Evolutionary conservation across 1,140 invertebrate species (phyloP).

Genomic region (Nymphalis io): DNA sequence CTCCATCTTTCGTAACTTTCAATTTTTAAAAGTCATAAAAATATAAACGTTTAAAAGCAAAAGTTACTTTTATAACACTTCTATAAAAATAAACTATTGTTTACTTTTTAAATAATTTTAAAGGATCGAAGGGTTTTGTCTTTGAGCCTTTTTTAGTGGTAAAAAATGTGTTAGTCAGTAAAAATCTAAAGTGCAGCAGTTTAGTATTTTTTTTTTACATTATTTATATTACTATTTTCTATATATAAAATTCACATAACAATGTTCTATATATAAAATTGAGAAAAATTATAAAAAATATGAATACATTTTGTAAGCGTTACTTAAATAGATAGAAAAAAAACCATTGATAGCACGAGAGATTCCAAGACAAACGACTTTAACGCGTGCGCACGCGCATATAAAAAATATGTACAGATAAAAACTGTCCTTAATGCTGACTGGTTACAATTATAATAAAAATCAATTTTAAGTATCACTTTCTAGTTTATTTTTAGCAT

Average conservation of each 20-base stretch:
- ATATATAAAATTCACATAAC: not conserved
- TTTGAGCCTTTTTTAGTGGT: not conserved
- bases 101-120: not conserved
- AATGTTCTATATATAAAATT: not conserved
- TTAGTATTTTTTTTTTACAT: too few relatives aligned
- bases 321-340: not conserved
- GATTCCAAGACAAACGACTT: conserved; percentile 26
- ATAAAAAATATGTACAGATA: conserved; percentile 21
- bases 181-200: too few relatives aligned
- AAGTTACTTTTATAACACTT: conserved; percentile 6
- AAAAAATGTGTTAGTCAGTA: too few relatives aligned
- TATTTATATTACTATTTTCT: too few relatives aligned
- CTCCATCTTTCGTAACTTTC: conserved; percentile 19
- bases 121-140: not conserved
- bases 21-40: conserved; percentile 17
- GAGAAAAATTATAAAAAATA: not conserved
- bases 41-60: conserved; percentile 5
- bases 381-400: conserved; percentile 21
- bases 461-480: not conserved
- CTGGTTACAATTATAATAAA: conserved; percentile 1
- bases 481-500: not conserved
- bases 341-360: conserved; percentile 4
- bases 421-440: conserved; percentile 19
- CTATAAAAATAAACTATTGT: not conserved
- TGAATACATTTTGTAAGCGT: not conserved